These are phyloP conservation scores for Manduca sexta DNA, from an alignment of 1,140 invertebrate genomes.

Conservation along the genomic window DNA sequence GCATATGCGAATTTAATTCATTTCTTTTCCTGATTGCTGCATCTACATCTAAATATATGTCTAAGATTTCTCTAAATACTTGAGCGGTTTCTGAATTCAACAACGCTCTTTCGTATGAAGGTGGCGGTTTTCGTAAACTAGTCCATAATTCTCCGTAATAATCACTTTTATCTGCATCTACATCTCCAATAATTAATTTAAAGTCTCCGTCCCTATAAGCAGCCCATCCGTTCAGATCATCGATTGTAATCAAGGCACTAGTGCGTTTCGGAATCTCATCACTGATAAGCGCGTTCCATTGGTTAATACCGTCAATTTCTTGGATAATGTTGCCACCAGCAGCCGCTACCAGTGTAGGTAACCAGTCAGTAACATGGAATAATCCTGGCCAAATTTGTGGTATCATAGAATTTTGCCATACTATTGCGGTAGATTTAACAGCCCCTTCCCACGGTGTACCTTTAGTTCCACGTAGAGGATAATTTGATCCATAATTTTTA, in stretches of 20 bases:
- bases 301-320: conserved; percentile 77
- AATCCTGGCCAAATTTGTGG: conserved; percentile 78
- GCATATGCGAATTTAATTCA: not conserved
- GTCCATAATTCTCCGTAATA: conserved; percentile 25
- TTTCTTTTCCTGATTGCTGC: not conserved
- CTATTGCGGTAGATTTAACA: conserved; percentile 79
- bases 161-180: conserved; percentile 13
- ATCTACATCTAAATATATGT: conserved; percentile 1
- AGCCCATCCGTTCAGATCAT: conserved; percentile 25
- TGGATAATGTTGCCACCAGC: conserved; percentile 18
- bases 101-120: conserved; percentile 20
- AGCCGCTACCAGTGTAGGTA: conserved; percentile 80
- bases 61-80: conserved; percentile 28
- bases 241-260: conserved; percentile 71
- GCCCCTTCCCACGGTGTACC: conserved; percentile 88
- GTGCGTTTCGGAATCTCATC: conserved; percentile 72
- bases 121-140: conserved; percentile 4
- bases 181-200: conserved; percentile 34
- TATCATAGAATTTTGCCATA: conserved; percentile 82
- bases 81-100: conserved; percentile 18
- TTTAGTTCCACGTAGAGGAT: conserved; percentile 85
- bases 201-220: conserved; percentile 33
- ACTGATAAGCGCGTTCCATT: conserved; percentile 77
- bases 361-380: conserved; percentile 88
- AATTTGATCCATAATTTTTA: conserved; percentile 88